A percentile compares a stretch with the other conserved stretches of the same genome.
Conservation (phyloP, 2,888 invertebrate genomes). For the Eubasilissa splendida region DNA sequence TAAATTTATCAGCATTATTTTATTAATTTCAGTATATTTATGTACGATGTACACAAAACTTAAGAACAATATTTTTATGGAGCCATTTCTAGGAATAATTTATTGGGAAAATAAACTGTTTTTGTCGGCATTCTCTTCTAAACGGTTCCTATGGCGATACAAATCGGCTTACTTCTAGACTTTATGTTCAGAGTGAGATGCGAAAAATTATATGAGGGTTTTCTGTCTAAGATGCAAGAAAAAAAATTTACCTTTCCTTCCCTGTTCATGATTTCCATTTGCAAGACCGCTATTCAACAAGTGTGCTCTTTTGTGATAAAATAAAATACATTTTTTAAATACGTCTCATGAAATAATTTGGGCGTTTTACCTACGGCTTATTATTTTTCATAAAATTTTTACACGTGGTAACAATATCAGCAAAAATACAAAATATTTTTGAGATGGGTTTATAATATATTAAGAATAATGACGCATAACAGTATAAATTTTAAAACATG, state of each 20-base stretch:
- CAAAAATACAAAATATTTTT: too few relatives aligned
- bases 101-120: constrained; percentile 34
- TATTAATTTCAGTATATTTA: not conserved
- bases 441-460: too few relatives aligned
- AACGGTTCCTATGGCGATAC: constrained; percentile 38
- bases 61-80: constrained; percentile 17
- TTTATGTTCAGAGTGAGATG: constrained; percentile 34
- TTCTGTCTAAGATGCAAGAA: constrained; percentile 11
- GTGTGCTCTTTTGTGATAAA: constrained; percentile 3
- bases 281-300: constrained; percentile 31
- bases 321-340: not conserved
- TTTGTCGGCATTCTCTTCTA: constrained; percentile 1
- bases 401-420: not conserved
- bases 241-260: constrained; percentile 27
- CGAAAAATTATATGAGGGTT: constrained; percentile 43
- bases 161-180: constrained; percentile 47
- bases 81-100: constrained; percentile 20
- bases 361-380: not conserved
- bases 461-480: too few relatives aligned
- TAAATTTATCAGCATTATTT: too few relatives aligned
- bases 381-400: not conserved
- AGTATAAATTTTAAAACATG: too few relatives aligned
- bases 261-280: constrained; percentile 1
- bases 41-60: not conserved
- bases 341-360: not conserved